Conservation (phyloP, 2,797 vertebrate species). For the Momotus momota region DNA sequence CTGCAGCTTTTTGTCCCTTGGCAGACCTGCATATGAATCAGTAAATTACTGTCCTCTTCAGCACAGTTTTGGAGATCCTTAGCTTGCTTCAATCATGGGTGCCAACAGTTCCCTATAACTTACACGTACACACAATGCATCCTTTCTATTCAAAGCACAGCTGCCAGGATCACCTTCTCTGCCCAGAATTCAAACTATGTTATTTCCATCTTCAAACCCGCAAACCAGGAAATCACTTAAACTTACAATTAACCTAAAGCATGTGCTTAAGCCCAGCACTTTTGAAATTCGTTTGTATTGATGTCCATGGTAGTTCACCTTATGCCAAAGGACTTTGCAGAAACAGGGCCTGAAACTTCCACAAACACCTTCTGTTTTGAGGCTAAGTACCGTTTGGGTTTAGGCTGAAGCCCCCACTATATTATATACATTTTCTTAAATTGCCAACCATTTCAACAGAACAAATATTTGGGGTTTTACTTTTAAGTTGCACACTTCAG, state of each 20-base stretch:
- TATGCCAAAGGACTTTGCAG: not conserved
- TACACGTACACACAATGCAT: not conserved
- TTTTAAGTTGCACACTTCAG: not conserved
- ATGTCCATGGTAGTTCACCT: not conserved
- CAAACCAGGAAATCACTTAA: not conserved
- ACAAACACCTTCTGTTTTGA: not conserved
- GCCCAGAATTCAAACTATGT: not conserved
- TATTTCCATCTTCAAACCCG: not conserved
- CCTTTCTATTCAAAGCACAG: not conserved
- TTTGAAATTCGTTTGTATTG: not conserved
- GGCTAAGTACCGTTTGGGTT: not conserved
- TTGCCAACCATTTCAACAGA: not conserved
- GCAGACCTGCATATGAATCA: not conserved
- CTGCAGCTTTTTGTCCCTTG: constrained; percentile 8
- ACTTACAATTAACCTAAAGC: not conserved
- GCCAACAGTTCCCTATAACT: not conserved
- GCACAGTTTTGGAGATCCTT: not conserved
- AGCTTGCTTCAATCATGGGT: not conserved
- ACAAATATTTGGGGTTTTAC: not conserved
- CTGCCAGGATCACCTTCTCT: not conserved
- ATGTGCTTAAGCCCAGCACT: not conserved
- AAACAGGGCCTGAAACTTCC: not conserved
- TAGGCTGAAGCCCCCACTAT: not conserved
- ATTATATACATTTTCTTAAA: not conserved
- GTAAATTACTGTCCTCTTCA: not conserved